These are phyloP conservation scores for Daktulosphaira vitifoliae DNA, from an alignment of 1,140 invertebrate genomes.

Conservation along the genomic window DNA sequence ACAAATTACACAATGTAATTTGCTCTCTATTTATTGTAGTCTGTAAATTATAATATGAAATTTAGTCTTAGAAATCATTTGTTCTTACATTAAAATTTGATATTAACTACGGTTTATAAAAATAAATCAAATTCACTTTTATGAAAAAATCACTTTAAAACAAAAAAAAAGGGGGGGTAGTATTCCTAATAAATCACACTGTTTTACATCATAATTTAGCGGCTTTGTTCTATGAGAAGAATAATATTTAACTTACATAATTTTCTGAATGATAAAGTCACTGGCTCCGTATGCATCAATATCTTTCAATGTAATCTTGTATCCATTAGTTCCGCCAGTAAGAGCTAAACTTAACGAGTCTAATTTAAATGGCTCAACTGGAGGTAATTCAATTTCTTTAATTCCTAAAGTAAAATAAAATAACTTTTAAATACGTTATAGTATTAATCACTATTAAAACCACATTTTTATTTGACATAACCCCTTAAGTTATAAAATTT, in stretches of 20 bases:
- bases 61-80: too few species aligned
- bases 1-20: too few species aligned
- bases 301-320: conserved; percentile 57
- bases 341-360: conserved; percentile 57
- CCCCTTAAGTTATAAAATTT: neutral
- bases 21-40: too few species aligned
- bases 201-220: too few species aligned
- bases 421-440: neutral
- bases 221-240: too few species aligned
- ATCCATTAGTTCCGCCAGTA: conserved; percentile 59
- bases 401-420: conserved; percentile 46
- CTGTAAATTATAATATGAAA: too few species aligned
- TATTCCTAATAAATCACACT: too few species aligned
- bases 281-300: conserved; percentile 59
- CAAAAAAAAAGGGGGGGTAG: too few species aligned
- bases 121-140: too few species aligned
- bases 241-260: conserved; percentile 53
- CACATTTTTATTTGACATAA: neutral
- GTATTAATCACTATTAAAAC: neutral
- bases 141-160: too few species aligned
- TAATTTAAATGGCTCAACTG: conserved; percentile 62
- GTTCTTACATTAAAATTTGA: too few species aligned
- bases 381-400: conserved; percentile 58
- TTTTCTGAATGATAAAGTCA: conserved; percentile 56
- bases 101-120: too few species aligned